These are phyloP conservation scores for Seladonia tumulorum DNA, from an alignment of 2,888 invertebrate genomes.

Conservation along the genomic window DNA sequence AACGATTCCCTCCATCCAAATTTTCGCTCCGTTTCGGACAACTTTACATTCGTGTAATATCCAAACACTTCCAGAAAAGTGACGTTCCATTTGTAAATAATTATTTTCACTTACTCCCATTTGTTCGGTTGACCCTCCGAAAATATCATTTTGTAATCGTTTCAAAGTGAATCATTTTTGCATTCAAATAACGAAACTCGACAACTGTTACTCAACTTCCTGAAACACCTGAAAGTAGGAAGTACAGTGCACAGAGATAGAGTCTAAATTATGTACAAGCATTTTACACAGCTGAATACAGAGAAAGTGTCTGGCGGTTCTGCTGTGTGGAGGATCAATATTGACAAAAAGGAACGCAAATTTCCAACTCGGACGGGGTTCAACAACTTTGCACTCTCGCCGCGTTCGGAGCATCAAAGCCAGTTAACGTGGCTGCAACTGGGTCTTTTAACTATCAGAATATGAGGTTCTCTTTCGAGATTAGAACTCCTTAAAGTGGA, in stretches of 20 bases:
- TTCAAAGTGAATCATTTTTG: too few species aligned
- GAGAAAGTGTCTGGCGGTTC: background rate
- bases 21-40: background rate
- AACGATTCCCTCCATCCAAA: too few species aligned
- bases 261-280: background rate
- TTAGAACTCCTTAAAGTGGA: constrained; percentile 1
- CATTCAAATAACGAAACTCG: too few species aligned
- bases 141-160: too few species aligned
- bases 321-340: background rate
- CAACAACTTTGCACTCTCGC: background rate
- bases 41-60: too few species aligned
- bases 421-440: background rate
- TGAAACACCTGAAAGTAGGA: too few species aligned
- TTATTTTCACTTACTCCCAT: too few species aligned
- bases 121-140: too few species aligned
- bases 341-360: background rate
- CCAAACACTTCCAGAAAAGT: too few species aligned
- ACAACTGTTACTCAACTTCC: too few species aligned
- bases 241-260: background rate
- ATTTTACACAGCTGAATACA: background rate
- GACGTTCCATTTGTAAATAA: too few species aligned
- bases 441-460: background rate
- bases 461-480: constrained; percentile 1
- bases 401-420: background rate
- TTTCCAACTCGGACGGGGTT: background rate